Evolutionary conservation across 2,113 vertebrate genomes (phyloP).

Genomic region (Vimba vimba): DNA sequence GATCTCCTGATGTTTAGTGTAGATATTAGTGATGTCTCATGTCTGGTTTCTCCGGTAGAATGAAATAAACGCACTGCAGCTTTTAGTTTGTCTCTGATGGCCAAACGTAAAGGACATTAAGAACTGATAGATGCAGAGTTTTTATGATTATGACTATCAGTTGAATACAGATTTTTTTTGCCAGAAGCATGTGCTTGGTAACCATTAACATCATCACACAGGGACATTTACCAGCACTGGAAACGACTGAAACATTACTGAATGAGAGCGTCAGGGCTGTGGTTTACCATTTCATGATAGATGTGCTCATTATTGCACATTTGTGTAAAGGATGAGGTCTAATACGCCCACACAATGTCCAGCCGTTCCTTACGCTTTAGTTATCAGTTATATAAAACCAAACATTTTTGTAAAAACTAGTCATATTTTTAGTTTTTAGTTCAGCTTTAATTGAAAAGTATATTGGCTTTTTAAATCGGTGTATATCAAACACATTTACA

Average conservation of each 20-base stretch:
- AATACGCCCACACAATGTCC: slow-evolving; percentile 64
- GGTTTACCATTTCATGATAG: slow-evolving; percentile 61
- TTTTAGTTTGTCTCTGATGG: slow-evolving; percentile 36
- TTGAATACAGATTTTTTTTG: slow-evolving; percentile 27
- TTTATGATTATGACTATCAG: slow-evolving; percentile 48
- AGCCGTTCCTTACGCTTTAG: slow-evolving; percentile 24
- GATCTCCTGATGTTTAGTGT: neutral
- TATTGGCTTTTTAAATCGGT: neutral
- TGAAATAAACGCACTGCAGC: neutral
- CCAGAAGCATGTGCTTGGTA: slow-evolving; percentile 35
- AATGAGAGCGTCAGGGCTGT: neutral
- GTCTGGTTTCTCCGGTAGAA: neutral
- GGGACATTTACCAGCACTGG: slow-evolving; percentile 9
- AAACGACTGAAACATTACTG: slow-evolving; percentile 8
- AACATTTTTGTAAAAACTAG: neutral
- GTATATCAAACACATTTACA: neutral
- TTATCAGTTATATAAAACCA: neutral
- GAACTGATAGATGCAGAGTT: slow-evolving; percentile 47
- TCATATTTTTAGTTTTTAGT: neutral
- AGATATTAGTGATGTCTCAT: neutral
- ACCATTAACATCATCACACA: slow-evolving; percentile 34
- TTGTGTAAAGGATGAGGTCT: slow-evolving; percentile 65
- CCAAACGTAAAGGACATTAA: slow-evolving; percentile 43
- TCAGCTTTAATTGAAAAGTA: neutral
- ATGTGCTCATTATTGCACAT: slow-evolving; percentile 67